Evolutionary conservation across 1,140 invertebrate species (phyloP).

Genomic region (Leptinotarsa defecta): DNA sequence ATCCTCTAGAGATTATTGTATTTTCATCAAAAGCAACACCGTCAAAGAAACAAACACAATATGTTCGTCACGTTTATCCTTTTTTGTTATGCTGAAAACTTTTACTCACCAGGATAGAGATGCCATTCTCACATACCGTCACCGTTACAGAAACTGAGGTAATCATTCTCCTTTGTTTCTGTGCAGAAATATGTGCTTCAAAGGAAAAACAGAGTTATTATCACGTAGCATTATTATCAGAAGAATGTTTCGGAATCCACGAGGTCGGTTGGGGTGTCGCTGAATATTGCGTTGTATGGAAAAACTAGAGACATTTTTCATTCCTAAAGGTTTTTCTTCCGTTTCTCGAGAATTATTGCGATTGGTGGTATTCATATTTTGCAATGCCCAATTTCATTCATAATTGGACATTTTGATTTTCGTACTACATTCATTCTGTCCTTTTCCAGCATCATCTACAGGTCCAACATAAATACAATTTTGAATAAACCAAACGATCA

Average conservation of each 20-base stretch:
- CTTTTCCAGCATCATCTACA: no score
- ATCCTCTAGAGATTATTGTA: not conserved
- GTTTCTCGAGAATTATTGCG: no score
- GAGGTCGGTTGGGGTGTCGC: not conserved
- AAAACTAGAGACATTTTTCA: no score
- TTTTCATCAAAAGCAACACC: slow-evolving; percentile 13
- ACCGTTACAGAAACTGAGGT: slow-evolving; percentile 15
- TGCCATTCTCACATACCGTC: not conserved
- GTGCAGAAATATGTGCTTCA: not conserved
- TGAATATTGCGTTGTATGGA: no score
- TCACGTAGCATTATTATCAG: not conserved
- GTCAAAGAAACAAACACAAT: slow-evolving; percentile 2
- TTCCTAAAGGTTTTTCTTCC: no score
- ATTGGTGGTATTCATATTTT: no score
- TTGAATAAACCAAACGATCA: no score
- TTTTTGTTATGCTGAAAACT: slow-evolving; percentile 12
- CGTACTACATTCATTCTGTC: no score
- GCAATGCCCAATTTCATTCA: no score
- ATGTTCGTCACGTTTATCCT: slow-evolving; percentile 15
- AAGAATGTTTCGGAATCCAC: not conserved
- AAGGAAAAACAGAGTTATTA: slow-evolving; percentile 1
- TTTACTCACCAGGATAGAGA: slow-evolving; percentile 8
- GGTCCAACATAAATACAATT: no score
- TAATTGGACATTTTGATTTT: no score
- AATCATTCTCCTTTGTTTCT: slow-evolving; percentile 6